Evolutionary conservation across 2,888 invertebrate species (phyloP), one percentile per base, ranked within the genome.

Genomic region (Nemotelus pantherinus): DNA sequence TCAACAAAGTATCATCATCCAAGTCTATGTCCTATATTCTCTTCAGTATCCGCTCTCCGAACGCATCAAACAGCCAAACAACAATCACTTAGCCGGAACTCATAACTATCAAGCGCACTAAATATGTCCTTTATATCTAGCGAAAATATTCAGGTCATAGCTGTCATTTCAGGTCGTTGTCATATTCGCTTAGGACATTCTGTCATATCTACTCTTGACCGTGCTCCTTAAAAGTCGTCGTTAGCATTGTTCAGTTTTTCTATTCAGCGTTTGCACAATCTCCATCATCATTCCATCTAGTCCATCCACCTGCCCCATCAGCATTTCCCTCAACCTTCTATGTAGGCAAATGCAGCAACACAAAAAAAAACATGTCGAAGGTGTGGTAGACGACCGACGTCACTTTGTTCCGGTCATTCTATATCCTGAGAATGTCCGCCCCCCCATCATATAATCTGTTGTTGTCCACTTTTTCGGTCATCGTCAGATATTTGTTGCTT

Each of bases 111-210:
- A 25, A 25, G 25, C 25, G 25, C 25, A 25, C 25, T 25, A 25
- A 25, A 25, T 1, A 25, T 25, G 25, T 25, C 25, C 25, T 25
- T 25, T 25, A 25, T 25, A 25, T 25, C 25, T 25, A 25, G 25
- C 25, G 55, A 70, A 70, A 70, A 70, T 70, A 70, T 70, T 70
- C 70, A 70, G 70, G 70, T 50, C 53, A 70, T 55, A 43, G 70
- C 43, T 55, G 55, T 53, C 55, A n/a, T 55, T 50, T 50, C 47
- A 25, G 65, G 47, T 65, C 10, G 68, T 68, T 55, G 70, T 55
- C 53, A 55, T 43, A 25, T 6, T 50, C 53, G 7, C 6, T 6
- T 43, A 47, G 47, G n/a, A 65, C 44, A 65, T 65, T 67, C 55
- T 68, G 53, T 41, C 70, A 55, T 25, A 25, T 70, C 53, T 25